Percentiles rank a stretch among this genome's conserved stretches.
Evolutionary conservation across 2,113 vertebrate species (phyloP).

Genomic region (Entomyzon cyanotis): DNA sequence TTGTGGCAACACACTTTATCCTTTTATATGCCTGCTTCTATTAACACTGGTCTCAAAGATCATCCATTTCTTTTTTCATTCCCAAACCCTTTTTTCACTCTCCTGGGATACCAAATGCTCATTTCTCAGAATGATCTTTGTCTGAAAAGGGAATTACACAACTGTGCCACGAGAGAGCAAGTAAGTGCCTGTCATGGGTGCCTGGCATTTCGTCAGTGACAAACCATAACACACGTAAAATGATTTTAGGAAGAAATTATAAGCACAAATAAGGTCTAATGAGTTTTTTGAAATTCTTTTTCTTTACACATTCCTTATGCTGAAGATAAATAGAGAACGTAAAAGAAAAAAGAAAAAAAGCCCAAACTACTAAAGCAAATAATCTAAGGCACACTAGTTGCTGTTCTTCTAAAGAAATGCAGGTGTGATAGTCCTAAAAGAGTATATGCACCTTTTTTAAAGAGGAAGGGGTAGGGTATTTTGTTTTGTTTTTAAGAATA

Average conservation of each 20-base stretch:
- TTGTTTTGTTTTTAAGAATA: neutral
- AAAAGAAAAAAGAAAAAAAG: neutral
- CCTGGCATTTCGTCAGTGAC: no score
- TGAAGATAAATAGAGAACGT: neutral
- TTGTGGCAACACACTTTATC: neutral
- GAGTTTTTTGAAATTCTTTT: neutral
- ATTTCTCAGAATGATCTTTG: neutral
- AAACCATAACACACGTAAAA: neutral
- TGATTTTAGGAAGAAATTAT: neutral
- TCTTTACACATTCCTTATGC: neutral
- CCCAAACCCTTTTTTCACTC: neutral
- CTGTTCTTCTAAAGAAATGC: neutral
- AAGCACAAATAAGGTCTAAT: neutral
- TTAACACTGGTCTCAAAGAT: neutral
- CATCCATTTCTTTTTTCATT: neutral
- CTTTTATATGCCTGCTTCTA: neutral
- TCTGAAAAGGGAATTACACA: neutral
- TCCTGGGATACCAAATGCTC: neutral
- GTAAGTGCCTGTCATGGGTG: no score
- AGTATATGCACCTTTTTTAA: neutral
- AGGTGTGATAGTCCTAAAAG: neutral
- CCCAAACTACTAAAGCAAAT: neutral
- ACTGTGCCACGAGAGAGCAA: no score
- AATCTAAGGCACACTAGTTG: neutral
- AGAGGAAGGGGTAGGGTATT: neutral